phyloP scores from a whole-genome alignment of 2,888 invertebrate genomes.

The Drosophila bunnanda region DNA sequence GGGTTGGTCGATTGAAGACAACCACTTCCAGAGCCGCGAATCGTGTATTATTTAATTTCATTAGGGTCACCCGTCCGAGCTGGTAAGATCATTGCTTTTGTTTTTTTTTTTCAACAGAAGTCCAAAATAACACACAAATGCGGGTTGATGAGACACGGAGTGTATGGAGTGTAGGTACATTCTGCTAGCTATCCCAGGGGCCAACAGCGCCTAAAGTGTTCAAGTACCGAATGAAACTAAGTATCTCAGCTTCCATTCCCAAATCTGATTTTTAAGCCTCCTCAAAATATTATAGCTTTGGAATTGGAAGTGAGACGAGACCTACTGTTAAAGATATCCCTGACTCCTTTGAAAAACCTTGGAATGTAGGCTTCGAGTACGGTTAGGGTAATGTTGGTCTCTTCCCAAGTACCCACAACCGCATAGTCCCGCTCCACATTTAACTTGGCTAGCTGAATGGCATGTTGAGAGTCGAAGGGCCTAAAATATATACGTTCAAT shows the following conservation, averaged over 20 bases:
- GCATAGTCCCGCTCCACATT: slow-evolving; percentile 94
- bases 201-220: slow-evolving; percentile 13
- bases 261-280: neutral
- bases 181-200: neutral
- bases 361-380: slow-evolving; percentile 94
- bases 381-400: slow-evolving; percentile 92
- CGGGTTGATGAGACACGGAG: slow-evolving; percentile 19
- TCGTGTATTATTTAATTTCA: slow-evolving; percentile 90
- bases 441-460: slow-evolving; percentile 92
- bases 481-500: slow-evolving; percentile 85
- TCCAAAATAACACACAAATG: slow-evolving; percentile 14
- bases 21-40: slow-evolving; percentile 89
- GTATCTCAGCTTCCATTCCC: neutral
- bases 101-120: slow-evolving; percentile 6
- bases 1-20: slow-evolving; percentile 95
- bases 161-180: slow-evolving; percentile 6
- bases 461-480: slow-evolving; percentile 92
- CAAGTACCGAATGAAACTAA: slow-evolving; percentile 15
- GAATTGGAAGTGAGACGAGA: slow-evolving; percentile 2
- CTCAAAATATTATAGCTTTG: neutral
- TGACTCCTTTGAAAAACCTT: slow-evolving; percentile 83
- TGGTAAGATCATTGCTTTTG: slow-evolving; percentile 24
- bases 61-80: slow-evolving; percentile 55
- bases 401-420: slow-evolving; percentile 94
- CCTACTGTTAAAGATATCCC: slow-evolving; percentile 38